Evolutionary conservation across 1,140 invertebrate genomes (phyloP).

Genomic region (Lepidurus couesii): DNA sequence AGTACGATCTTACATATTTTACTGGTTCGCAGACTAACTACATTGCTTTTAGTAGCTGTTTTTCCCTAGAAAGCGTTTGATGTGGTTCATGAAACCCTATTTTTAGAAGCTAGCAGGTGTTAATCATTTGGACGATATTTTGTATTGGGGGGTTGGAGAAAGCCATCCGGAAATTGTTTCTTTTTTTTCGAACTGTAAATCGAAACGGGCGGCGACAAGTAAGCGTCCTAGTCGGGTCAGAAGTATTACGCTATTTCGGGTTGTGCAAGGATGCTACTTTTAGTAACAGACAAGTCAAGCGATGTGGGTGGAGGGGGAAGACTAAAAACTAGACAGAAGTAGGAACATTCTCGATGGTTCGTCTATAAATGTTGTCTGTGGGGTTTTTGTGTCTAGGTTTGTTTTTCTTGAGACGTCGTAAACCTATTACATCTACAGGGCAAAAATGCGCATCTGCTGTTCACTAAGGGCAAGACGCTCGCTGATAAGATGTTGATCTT

Average conservation of each 20-base stretch:
- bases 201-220: too few species aligned
- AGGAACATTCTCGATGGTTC: neutral
- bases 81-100: neutral
- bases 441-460: neutral
- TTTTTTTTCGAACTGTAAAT: too few species aligned
- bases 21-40: neutral
- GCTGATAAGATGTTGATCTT: neutral
- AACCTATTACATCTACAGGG: neutral
- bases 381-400: neutral
- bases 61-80: neutral
- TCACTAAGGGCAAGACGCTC: too few species aligned
- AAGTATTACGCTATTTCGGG: neutral
- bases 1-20: neutral
- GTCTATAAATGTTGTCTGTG: neutral
- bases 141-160: too few species aligned
- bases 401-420: neutral
- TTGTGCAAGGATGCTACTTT: conserved; percentile 5
- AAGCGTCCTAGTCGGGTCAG: too few species aligned
- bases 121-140: neutral
- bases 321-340: conserved; percentile 3
- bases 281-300: neutral
- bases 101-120: neutral
- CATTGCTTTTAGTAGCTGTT: neutral
- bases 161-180: too few species aligned
- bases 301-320: neutral